Evolutionary conservation across 2,113 vertebrate genomes (phyloP).

Genomic region (Elephas maximus): DNA sequence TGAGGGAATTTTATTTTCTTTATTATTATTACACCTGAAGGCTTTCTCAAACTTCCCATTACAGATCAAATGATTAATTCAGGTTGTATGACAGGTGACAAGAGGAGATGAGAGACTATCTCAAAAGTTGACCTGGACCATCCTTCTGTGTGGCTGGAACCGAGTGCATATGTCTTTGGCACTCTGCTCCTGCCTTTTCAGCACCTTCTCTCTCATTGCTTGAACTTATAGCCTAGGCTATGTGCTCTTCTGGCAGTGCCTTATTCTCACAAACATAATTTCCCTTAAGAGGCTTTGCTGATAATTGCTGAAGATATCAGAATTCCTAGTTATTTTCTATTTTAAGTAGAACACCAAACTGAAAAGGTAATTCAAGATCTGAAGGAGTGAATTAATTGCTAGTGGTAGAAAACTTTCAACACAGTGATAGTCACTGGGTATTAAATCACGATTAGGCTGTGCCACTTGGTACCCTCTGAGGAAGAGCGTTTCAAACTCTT

Average conservation of each 20-base stretch:
- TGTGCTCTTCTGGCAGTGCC: not conserved
- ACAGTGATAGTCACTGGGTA: not conserved
- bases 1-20: not conserved
- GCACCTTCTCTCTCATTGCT: not conserved
- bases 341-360: not conserved
- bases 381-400: not conserved
- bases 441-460: not conserved
- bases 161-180: not conserved
- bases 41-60: not conserved
- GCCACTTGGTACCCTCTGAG: not conserved
- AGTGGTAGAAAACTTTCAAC: not conserved
- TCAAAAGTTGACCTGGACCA: not conserved
- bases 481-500: too few species aligned
- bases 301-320: not conserved
- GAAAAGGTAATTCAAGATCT: not conserved
- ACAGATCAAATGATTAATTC: not conserved
- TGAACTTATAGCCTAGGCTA: too few species aligned
- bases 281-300: not conserved
- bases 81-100: not conserved
- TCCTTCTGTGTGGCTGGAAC: not conserved
- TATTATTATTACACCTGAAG: not conserved
- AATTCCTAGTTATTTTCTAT: not conserved
- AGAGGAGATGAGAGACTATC: not conserved
- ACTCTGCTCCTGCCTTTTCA: not conserved
- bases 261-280: not conserved